Conservation (phyloP, 2,888 invertebrate species). For the Euzetes globulus region DNA sequence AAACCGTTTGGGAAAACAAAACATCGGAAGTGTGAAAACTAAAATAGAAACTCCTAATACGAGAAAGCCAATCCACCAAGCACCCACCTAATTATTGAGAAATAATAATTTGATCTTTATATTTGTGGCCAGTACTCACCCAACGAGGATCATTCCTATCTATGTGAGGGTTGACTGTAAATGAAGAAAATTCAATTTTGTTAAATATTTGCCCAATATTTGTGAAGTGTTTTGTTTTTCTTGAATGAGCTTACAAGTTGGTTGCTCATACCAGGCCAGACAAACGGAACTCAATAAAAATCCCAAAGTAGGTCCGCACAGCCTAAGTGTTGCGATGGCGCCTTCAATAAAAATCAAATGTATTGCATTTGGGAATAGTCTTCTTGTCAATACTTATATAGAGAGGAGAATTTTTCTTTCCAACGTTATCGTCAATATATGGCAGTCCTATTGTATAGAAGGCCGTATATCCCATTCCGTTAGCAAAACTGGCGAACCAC, state of each 20-base stretch:
- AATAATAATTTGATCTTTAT: background rate
- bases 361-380: background rate
- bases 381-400: slow-evolving; percentile 35
- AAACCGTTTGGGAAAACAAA: slow-evolving; percentile 42
- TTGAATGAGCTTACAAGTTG: slow-evolving; percentile 38
- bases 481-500: slow-evolving; percentile 33
- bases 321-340: slow-evolving; percentile 37
- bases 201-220: too few species aligned
- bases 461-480: slow-evolving; percentile 36
- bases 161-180: slow-evolving; percentile 42
- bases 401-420: slow-evolving; percentile 38
- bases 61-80: slow-evolving; percentile 44
- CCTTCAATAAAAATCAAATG: background rate
- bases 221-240: too few species aligned
- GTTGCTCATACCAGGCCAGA: slow-evolving; percentile 42
- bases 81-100: slow-evolving; percentile 42
- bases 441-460: slow-evolving; percentile 39
- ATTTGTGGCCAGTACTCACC: slow-evolving; percentile 39
- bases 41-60: slow-evolving; percentile 40
- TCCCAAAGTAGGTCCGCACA: slow-evolving; percentile 42
- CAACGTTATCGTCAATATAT: slow-evolving; percentile 39
- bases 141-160: slow-evolving; percentile 42
- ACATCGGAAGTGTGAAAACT: slow-evolving; percentile 40
- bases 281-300: slow-evolving; percentile 42
- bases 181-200: background rate